Percentiles rank a stretch among this genome's conserved stretches.
These are phyloP conservation scores for Ctenosaura bakeri DNA, from an alignment of 2,797 vertebrate species.

Conservation along the genomic window DNA sequence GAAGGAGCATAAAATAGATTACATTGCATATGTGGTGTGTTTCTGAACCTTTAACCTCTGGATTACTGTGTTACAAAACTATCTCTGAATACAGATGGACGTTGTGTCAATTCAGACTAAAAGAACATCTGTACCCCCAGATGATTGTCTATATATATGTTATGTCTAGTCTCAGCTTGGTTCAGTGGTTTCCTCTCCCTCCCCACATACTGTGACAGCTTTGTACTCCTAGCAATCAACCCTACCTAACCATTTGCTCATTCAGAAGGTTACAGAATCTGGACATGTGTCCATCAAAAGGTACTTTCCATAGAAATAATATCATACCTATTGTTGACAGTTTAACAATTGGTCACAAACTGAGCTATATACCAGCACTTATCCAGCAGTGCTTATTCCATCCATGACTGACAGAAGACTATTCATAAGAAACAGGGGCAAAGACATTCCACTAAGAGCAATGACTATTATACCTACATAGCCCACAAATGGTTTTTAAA, in stretches of 20 bases:
- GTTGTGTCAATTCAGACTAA: background rate
- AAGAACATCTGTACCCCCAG: background rate
- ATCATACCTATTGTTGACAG: background rate
- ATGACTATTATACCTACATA: background rate
- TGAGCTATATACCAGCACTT: background rate
- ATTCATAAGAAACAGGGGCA: background rate
- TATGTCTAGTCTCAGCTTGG: background rate
- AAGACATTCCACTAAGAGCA: background rate
- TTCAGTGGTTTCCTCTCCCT: background rate
- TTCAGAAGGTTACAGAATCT: background rate
- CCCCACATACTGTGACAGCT: background rate
- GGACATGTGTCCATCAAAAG: background rate
- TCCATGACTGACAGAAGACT: background rate
- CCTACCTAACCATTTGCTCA: background rate
- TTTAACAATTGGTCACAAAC: background rate
- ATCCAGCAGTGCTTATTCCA: background rate
- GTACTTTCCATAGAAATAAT: background rate
- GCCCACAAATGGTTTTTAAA: background rate
- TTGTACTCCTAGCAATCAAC: background rate
- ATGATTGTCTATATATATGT: background rate
- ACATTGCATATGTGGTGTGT: background rate
- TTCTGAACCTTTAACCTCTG: background rate
- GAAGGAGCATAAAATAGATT: background rate
- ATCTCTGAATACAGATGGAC: background rate
- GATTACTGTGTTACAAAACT: background rate